Evolutionary conservation across 2,113 vertebrate genomes (phyloP), one percentile per base, ranked within the genome.

Genomic region (Brachionichthys hirsutus): DNA sequence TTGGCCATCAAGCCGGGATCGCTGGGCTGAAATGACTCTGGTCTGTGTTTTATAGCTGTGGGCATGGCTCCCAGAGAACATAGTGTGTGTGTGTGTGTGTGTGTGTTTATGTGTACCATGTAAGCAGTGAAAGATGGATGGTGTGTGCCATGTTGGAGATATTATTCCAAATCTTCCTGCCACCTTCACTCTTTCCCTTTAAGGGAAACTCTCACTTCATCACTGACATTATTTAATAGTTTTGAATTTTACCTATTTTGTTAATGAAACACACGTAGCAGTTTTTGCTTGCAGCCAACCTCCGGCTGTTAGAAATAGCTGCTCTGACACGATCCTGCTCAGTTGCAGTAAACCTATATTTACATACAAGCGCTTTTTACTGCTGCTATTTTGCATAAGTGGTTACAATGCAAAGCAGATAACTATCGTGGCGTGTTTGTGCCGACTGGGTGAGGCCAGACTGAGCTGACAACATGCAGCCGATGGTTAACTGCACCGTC

Each of bases 31-130:
- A 79, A 68, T 61, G 52, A 54, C 61, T 71, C 43, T 43, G 56
- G 10, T 60, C 43, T 76, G 42, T 55, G 59, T 60, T 77, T 82
- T 73, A 81, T 80, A 71, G 61, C 77, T 57, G 24, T 75, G 72
- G 78, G 77, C 81, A 62, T 35, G 12, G 41, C 60, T 84, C 73
- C 75, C 66, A 74, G 67, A 62, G 44, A 70, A 50, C 45, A 64
- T 15, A 9, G 14, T 49, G 22, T 41, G 34, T 51, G 36, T 54
- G 38, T 38, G 11, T 41, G 35, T 44, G 35, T 56, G 20, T 34
- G 12, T 42, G 51, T 20, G 42, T 20, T 2, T 48, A n/a, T 34
- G 24, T 67, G 42, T 57, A 48, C 44, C 59, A n/a, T n/a, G n/a
- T n/a, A n/a, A n/a, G n/a, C n/a, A n/a, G n/a, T n/a, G n/a, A n/a